Evolutionary conservation across 2,888 invertebrate genomes (phyloP), one percentile per base, ranked within the genome.

Genomic region (Liopterus haemorrhoidalis): DNA sequence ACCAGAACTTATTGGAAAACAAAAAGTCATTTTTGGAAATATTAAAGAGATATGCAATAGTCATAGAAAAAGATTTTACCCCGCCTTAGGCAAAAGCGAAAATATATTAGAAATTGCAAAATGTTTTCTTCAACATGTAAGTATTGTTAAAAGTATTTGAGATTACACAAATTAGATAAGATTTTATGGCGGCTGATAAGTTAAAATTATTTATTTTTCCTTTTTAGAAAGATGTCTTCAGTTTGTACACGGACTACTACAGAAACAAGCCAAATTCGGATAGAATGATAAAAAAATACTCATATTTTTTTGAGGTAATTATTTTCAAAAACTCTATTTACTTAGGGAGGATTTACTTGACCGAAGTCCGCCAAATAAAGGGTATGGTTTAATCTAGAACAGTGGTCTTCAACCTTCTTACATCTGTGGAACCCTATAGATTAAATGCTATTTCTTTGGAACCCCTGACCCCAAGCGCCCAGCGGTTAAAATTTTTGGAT

Each of bases 261-360:
- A 61, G 57, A 48, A 67, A 65, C 45, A 67, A 66, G 50, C 64
- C 63, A n/a, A 57, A 49, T 39, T 61, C 65, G 5, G 63, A 66
- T 39, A 37, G 16, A 8, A 36, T 37, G 9, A 20, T 43, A 22
- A 43, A 30, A 16, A 15, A 28, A 4, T 11, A 28, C 6, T 12
- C 28, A 6, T 12, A 15, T 14, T 28, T 14, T 28, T 28, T 28
- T 28, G 12, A 14, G 28, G 28, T 28, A 28, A n/a, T n/a, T n/a
- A n/a, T n/a, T n/a, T n/a, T n/a, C n/a, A n/a, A n/a, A n/a, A n/a
- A n/a, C n/a, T n/a, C n/a, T n/a, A n/a, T n/a, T n/a, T n/a, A n/a
- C n/a, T n/a, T n/a, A n/a, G n/a, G n/a, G n/a, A n/a, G n/a, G n/a
- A n/a, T n/a, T n/a, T n/a, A n/a, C n/a, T n/a, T n/a, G n/a, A n/a